phyloP scores from a whole-genome alignment of 2,113 vertebrate genomes.

The Cepphus grylle region DNA sequence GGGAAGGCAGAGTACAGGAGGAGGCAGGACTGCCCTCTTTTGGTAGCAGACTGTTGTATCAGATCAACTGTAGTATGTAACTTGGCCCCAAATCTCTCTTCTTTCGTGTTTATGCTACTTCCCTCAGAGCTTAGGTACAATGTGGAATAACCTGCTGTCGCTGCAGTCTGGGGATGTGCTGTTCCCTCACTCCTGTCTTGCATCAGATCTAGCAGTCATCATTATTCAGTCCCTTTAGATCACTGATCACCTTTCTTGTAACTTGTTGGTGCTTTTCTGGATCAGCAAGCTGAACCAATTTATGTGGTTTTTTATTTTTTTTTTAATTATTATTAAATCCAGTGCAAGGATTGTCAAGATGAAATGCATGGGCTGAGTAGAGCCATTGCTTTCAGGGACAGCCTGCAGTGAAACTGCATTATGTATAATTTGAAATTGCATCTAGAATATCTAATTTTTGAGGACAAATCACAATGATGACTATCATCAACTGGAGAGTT shows the following conservation, averaged over 20 bases:
- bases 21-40: not conserved
- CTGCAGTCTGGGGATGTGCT: not conserved
- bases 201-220: not conserved
- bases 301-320: no score
- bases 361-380: not conserved
- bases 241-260: not conserved
- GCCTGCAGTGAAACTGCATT: not conserved
- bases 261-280: not conserved
- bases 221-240: not conserved
- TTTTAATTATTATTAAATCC: not conserved
- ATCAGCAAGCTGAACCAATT: not conserved
- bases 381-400: not conserved
- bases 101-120: not conserved
- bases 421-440: not conserved
- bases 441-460: not conserved
- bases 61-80: not conserved
- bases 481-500: not conserved
- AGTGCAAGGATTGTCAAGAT: not conserved
- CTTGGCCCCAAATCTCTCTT: not conserved
- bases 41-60: not conserved
- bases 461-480: not conserved
- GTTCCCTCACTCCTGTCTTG: not conserved
- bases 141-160: not conserved
- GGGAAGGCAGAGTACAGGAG: not conserved
- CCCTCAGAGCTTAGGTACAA: not conserved